phyloP scores from a whole-genome alignment of 2,113 vertebrate species.

The Anarhynchus alexandrinus region DNA sequence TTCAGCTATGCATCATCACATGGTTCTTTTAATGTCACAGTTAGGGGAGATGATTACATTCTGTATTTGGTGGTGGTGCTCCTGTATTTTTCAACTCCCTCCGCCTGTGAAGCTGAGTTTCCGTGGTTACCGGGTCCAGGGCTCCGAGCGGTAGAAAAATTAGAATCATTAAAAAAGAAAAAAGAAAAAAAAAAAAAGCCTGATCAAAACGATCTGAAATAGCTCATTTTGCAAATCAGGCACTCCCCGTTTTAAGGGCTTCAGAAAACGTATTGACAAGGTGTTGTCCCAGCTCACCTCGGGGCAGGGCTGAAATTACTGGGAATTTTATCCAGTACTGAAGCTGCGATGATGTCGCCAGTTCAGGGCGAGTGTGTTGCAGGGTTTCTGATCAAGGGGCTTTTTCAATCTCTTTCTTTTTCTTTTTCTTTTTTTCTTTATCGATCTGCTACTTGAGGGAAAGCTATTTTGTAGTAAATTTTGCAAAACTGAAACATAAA shows the following conservation, averaged over 20 bases:
- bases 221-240: neutral
- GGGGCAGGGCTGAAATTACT: neutral
- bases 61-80: neutral
- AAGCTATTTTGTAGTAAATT: neutral
- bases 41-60: neutral
- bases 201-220: neutral
- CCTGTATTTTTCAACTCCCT: neutral
- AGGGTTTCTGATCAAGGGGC: neutral
- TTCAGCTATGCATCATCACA: neutral
- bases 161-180: constrained; percentile 33
- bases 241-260: neutral
- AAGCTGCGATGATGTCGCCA: neutral
- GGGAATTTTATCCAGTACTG: neutral
- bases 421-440: neutral
- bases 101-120: constrained; percentile 47
- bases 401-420: neutral
- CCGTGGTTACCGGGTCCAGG: constrained; percentile 59
- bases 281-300: neutral
- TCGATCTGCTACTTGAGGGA: neutral
- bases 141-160: constrained; percentile 12
- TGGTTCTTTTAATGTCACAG: neutral
- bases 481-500: neutral
- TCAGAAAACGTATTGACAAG: neutral
- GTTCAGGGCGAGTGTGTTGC: neutral
- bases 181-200: neutral